Evolutionary conservation across 37 sponge, comb jelly and placozoan species (phyloP), one percentile per base, ranked within the genome.

Genomic region (Aphrocallistes beatrix): DNA sequence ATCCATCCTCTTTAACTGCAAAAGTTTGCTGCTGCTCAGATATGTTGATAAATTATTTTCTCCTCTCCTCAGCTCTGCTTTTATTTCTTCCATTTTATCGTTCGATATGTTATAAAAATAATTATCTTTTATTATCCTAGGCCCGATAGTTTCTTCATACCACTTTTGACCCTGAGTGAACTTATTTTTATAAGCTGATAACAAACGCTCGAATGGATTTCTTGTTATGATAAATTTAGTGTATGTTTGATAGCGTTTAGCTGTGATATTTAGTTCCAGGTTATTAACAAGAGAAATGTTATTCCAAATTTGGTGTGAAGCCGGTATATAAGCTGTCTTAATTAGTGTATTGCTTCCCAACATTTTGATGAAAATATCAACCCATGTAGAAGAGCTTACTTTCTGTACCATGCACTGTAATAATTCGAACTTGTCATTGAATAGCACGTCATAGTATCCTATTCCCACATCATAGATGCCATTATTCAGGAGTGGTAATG

Each of bases 331-430:
- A 25, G 25, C 3, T n/a, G n/a, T n/a, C n/a, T n/a, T n/a, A n/a
- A n/a, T n/a, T n/a, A n/a, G n/a, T 8, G 1, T 60, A 13, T 3
- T 28, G n/a, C 8, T 3, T 60, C 21, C 75, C 3, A 21, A 21
- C 75, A 60, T 25, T 19, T 60, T 28, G 8, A 13, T 6, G 75
- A 60, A 60, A 3, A 60, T 13, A 30, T 28, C n/a, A 28, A 3
- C 75, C 75, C 75, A 60, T 21, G 75, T 60, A 13, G 75, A 60
- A 60, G 75, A 60, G 75, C 75, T 60, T 6, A 60, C 75, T 13
- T 60, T 60, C 75, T 3, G 75, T 60, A 60, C n/a, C 8, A 19
- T 30, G 34, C 75, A 60, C 75, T 60, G 75, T 30, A 60, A 28
- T 28, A 60, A 13, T 30, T 60, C 32, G 21, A 60, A 3, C n/a